A percentile compares a stretch with the other conserved stretches of the same genome.
Evolutionary conservation across 2,888 invertebrate genomes (phyloP).

Genomic region (Acanthosoma haemorrhoidale): DNA sequence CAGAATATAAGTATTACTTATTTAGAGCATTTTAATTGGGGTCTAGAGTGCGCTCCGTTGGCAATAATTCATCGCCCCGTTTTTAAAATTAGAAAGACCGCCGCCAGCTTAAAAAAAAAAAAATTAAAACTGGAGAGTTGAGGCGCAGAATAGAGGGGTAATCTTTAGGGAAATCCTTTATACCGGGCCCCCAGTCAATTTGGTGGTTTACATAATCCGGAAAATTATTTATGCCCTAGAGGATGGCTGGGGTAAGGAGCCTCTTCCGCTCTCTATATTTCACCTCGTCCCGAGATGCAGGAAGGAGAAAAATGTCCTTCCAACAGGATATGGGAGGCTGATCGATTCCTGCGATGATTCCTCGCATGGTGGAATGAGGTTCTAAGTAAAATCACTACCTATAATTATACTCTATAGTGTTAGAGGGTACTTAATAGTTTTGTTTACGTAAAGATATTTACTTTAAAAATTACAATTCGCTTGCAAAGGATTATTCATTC

Average conservation of each 20-base stretch:
- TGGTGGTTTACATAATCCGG: conserved; percentile 10
- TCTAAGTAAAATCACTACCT: too few relatives aligned
- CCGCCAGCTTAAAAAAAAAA: background rate
- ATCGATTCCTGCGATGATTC: background rate
- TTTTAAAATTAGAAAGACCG: background rate
- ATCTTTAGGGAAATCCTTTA: conserved; percentile 6
- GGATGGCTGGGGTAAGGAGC: background rate
- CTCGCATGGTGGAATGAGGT: too few relatives aligned
- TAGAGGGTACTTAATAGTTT: too few relatives aligned
- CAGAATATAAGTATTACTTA: background rate
- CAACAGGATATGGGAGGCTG: background rate
- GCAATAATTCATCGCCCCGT: background rate
- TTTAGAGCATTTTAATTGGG: background rate
- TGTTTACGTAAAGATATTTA: too few relatives aligned
- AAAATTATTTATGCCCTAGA: conserved; percentile 5
- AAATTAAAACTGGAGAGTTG: too few relatives aligned
- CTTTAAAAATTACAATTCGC: too few relatives aligned
- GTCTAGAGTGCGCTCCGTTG: background rate
- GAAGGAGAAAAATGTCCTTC: background rate
- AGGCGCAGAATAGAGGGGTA: background rate
- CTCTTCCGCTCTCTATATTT: background rate
- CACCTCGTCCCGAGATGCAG: background rate
- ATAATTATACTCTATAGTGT: too few relatives aligned
- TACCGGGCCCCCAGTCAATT: background rate
- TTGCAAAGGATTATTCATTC: too few relatives aligned